phyloP scores from a whole-genome alignment of 2,113 vertebrate genomes.

The Heteronetta atricapilla region DNA sequence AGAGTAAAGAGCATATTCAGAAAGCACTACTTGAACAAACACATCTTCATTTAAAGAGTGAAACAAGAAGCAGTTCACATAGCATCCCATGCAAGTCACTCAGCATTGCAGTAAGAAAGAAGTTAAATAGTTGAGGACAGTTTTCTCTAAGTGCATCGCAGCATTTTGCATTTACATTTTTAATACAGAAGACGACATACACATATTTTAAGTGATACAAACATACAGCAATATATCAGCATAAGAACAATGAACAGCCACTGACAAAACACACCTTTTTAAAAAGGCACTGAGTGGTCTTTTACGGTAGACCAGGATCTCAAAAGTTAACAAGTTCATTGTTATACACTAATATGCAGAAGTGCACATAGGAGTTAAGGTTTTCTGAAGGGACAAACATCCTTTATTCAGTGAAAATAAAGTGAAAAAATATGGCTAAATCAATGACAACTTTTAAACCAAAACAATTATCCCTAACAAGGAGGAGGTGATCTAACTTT shows the following conservation, averaged over 20 bases:
- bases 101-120: conserved; percentile 14
- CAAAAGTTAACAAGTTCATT: neutral
- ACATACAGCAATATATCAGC: neutral
- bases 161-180: neutral
- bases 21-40: conserved; percentile 18
- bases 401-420: neutral
- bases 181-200: neutral
- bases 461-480: neutral
- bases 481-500: neutral
- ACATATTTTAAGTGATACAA: neutral
- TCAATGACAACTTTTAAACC: neutral
- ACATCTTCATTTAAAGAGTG: neutral
- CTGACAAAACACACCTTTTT: neutral
- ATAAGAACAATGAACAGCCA: neutral
- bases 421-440: neutral
- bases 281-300: neutral
- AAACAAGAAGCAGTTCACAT: conserved; percentile 23
- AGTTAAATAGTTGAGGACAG: neutral
- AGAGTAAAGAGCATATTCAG: conserved; percentile 1
- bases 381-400: neutral
- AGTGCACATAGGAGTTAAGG: neutral
- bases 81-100: conserved; percentile 58
- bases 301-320: neutral
- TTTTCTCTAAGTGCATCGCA: neutral
- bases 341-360: neutral